Evolutionary conservation across 1,140 invertebrate genomes (phyloP).

Genomic region (Propsilocerus akamusi): DNA sequence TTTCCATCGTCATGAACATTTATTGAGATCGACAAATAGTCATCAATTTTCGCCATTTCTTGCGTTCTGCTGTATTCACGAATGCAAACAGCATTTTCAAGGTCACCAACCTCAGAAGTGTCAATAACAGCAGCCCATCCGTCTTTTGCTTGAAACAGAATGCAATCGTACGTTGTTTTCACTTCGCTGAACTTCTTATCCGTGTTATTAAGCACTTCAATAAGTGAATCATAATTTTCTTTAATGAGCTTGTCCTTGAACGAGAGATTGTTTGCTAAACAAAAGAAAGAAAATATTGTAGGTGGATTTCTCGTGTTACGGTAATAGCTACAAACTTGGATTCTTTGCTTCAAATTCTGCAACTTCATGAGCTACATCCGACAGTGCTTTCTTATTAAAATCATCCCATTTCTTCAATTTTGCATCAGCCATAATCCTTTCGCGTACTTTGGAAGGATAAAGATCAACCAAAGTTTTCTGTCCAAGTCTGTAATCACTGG

Average conservation of each 20-base stretch:
- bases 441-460: conserved; percentile 65
- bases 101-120: conserved; percentile 37
- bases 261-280: conserved; percentile 26
- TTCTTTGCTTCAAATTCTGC: conserved; percentile 49
- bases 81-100: conserved; percentile 53
- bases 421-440: conserved; percentile 63
- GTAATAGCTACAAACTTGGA: conserved; percentile 15
- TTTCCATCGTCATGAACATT: conserved; percentile 90
- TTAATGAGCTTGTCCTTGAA: conserved; percentile 64
- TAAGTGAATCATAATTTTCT: conserved; percentile 72
- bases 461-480: conserved; percentile 72
- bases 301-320: background rate
- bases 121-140: conserved; percentile 37
- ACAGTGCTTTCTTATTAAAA: conserved; percentile 53
- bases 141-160: conserved; percentile 68
- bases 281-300: background rate
- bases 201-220: conserved; percentile 62
- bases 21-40: conserved; percentile 77
- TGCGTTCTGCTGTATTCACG: conserved; percentile 71
- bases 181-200: conserved; percentile 81
- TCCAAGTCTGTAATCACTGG: conserved; percentile 65
- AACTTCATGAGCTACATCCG: conserved; percentile 54
- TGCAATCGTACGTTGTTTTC: conserved; percentile 82
- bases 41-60: conserved; percentile 62
- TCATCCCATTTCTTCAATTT: conserved; percentile 78